Base-by-base conservation (phyloP, 2,797 vertebrate genomes). In the Arrhamphus sclerolepis region DNA sequence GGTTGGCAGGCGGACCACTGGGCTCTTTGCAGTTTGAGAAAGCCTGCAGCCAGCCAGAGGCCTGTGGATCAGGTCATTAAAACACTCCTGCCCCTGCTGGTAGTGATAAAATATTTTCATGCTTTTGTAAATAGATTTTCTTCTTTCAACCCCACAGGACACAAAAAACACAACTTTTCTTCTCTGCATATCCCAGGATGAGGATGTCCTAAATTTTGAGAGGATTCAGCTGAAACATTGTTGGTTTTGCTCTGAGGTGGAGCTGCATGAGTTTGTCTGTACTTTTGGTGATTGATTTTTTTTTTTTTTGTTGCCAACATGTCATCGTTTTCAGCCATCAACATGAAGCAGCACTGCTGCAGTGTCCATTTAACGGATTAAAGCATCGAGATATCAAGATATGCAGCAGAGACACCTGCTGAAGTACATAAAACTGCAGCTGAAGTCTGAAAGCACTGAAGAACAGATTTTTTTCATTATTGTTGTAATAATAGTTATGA, bases 31-130 rank as follows among this genome's bases (percentile, higher is more conserved):
- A 94, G 94, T 96, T 94, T 93, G 91, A 94, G 94, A 95, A 93
- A 94, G 93, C 90, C 90, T 88, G 81, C 88, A 89, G 91, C 90
- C 89, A 93, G 94, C 93, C 93, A 94, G 94, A 93, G 92, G 93
- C 94, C 95, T 87, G 90, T 92, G 93, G 95, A 96, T 92, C 91
- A 83, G 92, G 93, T 97, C 96, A 95, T 97, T 98, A 96, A 97
- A 98, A 96, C 95, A 95, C 95, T 92, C 91, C 90, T 94, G 93
- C 94, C 94, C 95, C 94, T 94, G 95, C 95, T 95, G 95, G 92
- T 90, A 90, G 93, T 95, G 94, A 96, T 98, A 94, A 96, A 98
- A 97, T 97, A 96, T 98, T 95, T 97, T 95, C 93, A 91, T 93
- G 94, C 94, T 97, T 97, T 96, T 94, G 94, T 95, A 95, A 96